Conservation (phyloP, 2,113 vertebrate species). For the Cyanoramphus novaezelandiae region DNA sequence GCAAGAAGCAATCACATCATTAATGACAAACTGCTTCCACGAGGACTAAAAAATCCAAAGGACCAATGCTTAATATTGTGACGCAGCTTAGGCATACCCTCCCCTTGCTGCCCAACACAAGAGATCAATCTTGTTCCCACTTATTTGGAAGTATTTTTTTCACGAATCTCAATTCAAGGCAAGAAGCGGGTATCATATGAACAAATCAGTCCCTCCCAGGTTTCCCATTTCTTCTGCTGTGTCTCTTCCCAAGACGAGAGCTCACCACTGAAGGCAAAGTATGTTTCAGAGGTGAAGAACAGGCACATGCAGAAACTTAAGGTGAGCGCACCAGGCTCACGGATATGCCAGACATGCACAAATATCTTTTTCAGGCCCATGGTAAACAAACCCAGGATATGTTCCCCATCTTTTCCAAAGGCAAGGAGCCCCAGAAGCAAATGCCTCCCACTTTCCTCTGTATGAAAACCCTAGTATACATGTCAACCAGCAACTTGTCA, state of each 20-base stretch:
- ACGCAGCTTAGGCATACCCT: not conserved
- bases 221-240: not conserved
- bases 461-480: not conserved
- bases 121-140: not conserved
- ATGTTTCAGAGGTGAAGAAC: not conserved
- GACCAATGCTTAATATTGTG: not conserved
- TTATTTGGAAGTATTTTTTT: not conserved
- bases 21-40: not conserved
- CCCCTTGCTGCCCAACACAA: not conserved
- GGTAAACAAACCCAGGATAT: conserved; percentile 5
- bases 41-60: not conserved
- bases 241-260: not conserved
- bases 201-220: not conserved
- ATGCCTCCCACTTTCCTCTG: not conserved
- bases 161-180: not conserved
- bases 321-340: not conserved
- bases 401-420: not conserved
- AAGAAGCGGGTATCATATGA: not conserved
- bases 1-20: not conserved
- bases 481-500: not conserved
- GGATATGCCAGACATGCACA: not conserved
- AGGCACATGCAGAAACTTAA: accelerated
- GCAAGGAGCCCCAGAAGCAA: not conserved
- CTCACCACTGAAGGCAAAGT: not conserved
- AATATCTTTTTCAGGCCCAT: not conserved